Conservation (phyloP, 2,888 invertebrate genomes). For the Pollenia labialis region DNA sequence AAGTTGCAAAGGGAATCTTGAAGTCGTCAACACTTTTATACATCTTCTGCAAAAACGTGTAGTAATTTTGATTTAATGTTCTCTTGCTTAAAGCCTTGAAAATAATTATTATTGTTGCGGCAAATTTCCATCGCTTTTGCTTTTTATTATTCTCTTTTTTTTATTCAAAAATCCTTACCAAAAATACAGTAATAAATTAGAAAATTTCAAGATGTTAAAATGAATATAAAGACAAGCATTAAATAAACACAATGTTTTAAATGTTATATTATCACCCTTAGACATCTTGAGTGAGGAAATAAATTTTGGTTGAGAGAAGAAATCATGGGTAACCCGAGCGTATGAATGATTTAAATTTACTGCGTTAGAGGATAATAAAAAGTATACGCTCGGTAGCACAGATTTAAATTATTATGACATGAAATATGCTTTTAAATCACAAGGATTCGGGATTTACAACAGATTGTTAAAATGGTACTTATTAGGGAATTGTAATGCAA, state of each 20-base stretch:
- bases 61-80: too few species aligned
- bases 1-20: too few species aligned
- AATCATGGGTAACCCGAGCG: background rate
- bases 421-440: background rate
- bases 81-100: background rate
- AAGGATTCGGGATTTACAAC: background rate
- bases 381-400: background rate
- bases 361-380: background rate
- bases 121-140: background rate
- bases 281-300: background rate
- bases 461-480: background rate
- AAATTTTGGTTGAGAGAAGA: background rate
- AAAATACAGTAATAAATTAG: background rate
- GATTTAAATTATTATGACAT: background rate
- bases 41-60: too few species aligned
- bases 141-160: background rate
- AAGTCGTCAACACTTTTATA: too few species aligned
- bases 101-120: constrained; percentile 26
- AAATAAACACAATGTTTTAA: background rate
- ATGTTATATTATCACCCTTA: background rate
- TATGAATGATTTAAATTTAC: constrained; percentile 1
- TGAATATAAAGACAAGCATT: background rate
- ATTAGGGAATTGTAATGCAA: background rate
- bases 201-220: constrained; percentile 1
- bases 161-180: background rate